Base-by-base conservation (phyloP, 2,113 vertebrate genomes). In the Lycaon pictus region DNA sequence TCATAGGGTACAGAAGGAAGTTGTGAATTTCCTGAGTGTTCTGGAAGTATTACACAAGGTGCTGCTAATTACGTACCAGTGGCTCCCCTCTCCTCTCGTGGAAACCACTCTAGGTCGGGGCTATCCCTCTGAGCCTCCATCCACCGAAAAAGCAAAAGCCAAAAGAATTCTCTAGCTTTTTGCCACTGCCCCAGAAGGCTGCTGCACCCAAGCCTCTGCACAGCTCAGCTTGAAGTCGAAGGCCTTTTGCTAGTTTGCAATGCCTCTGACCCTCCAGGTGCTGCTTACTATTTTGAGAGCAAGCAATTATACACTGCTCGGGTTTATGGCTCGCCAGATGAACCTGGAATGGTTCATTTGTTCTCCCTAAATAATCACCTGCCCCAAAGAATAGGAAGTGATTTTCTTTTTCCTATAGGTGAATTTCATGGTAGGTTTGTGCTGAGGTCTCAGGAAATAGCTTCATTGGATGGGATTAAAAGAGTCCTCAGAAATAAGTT, bases 261-360 rank as follows among this genome's bases (percentile, higher is more conserved):
- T 22, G 51, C 60, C 65, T 97, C 88, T 48, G 53, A 23, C 32
- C 56, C 81, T 87, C 77, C 77, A 43, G 80, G 55, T 53, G 20
- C 13, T 69, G 11, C 13, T 16, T 35, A 20, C 72, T 91, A 80
- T 79, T 93, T 76, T 87, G 89, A 92, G 87, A 82, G 20, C 53
- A 77, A 94, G 67, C 83, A 80, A 60, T 79, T 89, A 93, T 83
- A 74, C 13, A 32, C 32, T 13, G 15, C 67, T 89, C 1, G 5
- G 76, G 23, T 90, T 88, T 85, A 63, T 79, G 72, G 58, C 37
- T 90, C 84, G 82, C 63, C 37, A 77, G 93, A 84, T 48, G 27
- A 83, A 65, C 25, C 55, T 62, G 51, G 23, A 88, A 56, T 17
- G 37, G 56, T 19, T 91, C 43, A 56, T 71, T 79, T 84, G 55